These are phyloP conservation scores for Empidonax alnorum DNA, from an alignment of 2,113 vertebrate genomes.

Conservation along the genomic window DNA sequence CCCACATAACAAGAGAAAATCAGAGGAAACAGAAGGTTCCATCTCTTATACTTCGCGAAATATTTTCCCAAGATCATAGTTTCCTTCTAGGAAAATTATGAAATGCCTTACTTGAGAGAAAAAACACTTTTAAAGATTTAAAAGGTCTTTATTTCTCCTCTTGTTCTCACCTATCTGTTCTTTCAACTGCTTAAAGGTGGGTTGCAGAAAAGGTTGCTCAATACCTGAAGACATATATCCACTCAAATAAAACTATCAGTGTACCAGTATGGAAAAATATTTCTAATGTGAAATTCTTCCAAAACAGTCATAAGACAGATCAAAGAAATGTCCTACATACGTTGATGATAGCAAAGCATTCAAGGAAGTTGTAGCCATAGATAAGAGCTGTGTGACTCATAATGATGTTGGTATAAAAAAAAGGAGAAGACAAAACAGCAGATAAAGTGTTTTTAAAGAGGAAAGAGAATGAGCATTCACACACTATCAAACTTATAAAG, in stretches of 20 bases:
- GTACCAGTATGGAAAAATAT: neutral
- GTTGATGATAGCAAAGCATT: neutral
- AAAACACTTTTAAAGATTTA: neutral
- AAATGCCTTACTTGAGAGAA: neutral
- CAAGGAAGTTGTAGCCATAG: neutral
- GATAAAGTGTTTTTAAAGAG: neutral
- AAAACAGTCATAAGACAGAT: neutral
- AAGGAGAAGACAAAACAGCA: neutral
- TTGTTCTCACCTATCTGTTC: neutral
- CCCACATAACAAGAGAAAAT: neutral
- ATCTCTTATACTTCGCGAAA: neutral
- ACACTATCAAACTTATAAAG: neutral
- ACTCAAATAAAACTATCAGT: neutral
- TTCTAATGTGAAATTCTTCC: neutral
- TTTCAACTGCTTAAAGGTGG: neutral
- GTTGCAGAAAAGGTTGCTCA: neutral
- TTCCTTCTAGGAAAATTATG: neutral
- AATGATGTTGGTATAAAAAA: neutral
- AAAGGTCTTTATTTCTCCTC: neutral
- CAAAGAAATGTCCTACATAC: neutral
- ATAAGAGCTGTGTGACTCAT: neutral
- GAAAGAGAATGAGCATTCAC: neutral
- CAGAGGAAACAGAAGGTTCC: neutral
- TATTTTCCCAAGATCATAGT: neutral
- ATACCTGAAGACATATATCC: neutral